Base-by-base conservation (phyloP, 53 echinoderm and acorn worm genomes). In the Zoroaster sp. region DNA sequence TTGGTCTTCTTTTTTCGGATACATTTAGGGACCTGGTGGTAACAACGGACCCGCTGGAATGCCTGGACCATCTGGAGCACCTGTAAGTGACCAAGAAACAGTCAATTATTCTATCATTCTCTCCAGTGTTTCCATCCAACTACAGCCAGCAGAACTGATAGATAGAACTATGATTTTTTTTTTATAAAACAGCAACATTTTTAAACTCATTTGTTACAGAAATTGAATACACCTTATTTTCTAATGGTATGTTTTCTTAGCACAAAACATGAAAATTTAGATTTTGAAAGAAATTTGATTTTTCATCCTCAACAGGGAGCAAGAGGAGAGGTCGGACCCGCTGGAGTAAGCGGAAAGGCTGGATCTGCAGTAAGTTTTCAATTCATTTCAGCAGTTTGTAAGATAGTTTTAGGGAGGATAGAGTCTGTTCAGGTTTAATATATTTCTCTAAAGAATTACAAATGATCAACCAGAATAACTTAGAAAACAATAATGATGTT, bases 351-450 rank as follows among this genome's bases (percentile, higher is more conserved):
- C 12, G 88, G 88, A 43, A 88, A 43, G 66, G 1, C 33, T 15
- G 88, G 88, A 21, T 30, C 67, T 21, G 2, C 77, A 21, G 88
- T 88, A 71, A 88, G 88, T 88, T 21, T 79, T 41, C n/a, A n/a
- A n/a, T n/a, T n/a, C n/a, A n/a, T n/a, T n/a, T n/a, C n/a, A n/a
- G n/a, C n/a, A n/a, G n/a, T n/a, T n/a, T n/a, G n/a, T n/a, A n/a
- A n/a, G n/a, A n/a, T n/a, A n/a, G n/a, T n/a, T n/a, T n/a, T n/a
- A n/a, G n/a, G n/a, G n/a, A n/a, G n/a, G n/a, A n/a, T n/a, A n/a
- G n/a, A n/a, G n/a, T n/a, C n/a, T n/a, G n/a, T n/a, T n/a, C n/a
- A n/a, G n/a, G n/a, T n/a, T n/a, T n/a, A n/a, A n/a, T n/a, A n/a
- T n/a, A n/a, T n/a, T n/a, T n/a, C n/a, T n/a, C n/a, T n/a, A n/a